Evolutionary conservation across 35 echinoderm and acorn worm species (phyloP), one percentile per base, ranked within the genome.

Genomic region (Ophioderma brevispina): DNA sequence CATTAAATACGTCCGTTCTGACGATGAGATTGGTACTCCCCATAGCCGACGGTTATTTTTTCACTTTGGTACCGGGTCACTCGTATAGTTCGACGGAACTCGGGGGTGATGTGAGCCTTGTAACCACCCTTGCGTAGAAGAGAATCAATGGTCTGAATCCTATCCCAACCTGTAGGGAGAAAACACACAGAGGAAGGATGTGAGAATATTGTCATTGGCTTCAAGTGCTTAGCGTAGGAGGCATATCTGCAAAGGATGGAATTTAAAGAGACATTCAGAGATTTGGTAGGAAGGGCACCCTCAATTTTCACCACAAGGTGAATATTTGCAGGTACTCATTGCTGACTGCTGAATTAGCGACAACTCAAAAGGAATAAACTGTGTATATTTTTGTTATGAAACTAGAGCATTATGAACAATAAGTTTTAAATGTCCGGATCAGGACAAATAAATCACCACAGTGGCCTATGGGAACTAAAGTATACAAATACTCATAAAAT

Each of bases 1-100:
- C 96, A 95, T 98, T 92, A 98, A 98, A 92, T 79, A 87, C 90
- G 94, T 52, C 96, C 96, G 86, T 98, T 98, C 80, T 90, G 81
- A 75, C 78, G 83, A 86, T 93, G 80, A 36, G 83, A 79, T 37
- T 88, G 39, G 70, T 93, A 98, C 28, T 98, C 96, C 81, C 83
- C 90, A 92, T 95, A 98, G 85, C 93, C 90, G 32, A 92, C 81
- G 84, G 90, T 92, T n/a, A 95, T 55, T 87, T 98, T 98, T 80
- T 98, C 96, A 84, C 96, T 98, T 76, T 94, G 96, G 87, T 98
- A 98, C 40, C 96, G 86, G 38, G 91, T 95, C 63, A 98, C 93
- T 40, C 87, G 87, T 90, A 98, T 90, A 90, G 96, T 95, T 43
- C 86, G 89, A 46, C 93, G 89, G 63, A 98, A 98, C 33, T 98